phyloP scores from a whole-genome alignment of 2,113 vertebrate genomes.

The Leucoraja erinaceus region DNA sequence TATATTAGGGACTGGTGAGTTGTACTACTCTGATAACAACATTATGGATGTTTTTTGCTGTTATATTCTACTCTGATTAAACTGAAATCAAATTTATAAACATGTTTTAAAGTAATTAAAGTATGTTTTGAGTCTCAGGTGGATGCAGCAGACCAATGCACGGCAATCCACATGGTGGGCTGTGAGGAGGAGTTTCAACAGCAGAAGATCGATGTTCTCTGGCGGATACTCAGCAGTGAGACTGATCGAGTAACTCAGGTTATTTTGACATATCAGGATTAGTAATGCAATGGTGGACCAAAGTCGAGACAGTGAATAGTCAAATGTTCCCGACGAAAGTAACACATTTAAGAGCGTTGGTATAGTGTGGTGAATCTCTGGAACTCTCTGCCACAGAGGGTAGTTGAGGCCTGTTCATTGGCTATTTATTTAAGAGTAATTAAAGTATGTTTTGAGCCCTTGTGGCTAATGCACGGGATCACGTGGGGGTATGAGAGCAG shows the following conservation, averaged over 20 bases:
- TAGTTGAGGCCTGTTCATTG: too few relatives aligned
- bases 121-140: constrained; percentile 38
- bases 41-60: neutral
- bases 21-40: neutral
- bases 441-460: too few relatives aligned
- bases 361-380: too few relatives aligned
- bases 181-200: constrained; percentile 87
- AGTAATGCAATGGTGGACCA: neutral
- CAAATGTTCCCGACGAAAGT: neutral
- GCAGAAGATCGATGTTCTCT: constrained; percentile 84
- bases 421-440: too few relatives aligned
- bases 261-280: neutral
- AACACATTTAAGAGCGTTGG: neutral
- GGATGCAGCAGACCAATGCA: constrained; percentile 49
- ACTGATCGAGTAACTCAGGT: constrained; percentile 53
- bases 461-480: too few relatives aligned
- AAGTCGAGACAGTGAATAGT: neutral
- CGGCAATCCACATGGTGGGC: constrained; percentile 76
- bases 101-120: neutral
- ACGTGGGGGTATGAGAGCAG: too few relatives aligned
- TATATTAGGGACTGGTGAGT: neutral
- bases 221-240: constrained; percentile 63
- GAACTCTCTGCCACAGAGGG: too few relatives aligned
- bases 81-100: neutral
- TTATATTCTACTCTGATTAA: neutral